These are phyloP conservation scores for Tragelaphus imberbis DNA, from an alignment of 2,113 vertebrate species.

Conservation along the genomic window DNA sequence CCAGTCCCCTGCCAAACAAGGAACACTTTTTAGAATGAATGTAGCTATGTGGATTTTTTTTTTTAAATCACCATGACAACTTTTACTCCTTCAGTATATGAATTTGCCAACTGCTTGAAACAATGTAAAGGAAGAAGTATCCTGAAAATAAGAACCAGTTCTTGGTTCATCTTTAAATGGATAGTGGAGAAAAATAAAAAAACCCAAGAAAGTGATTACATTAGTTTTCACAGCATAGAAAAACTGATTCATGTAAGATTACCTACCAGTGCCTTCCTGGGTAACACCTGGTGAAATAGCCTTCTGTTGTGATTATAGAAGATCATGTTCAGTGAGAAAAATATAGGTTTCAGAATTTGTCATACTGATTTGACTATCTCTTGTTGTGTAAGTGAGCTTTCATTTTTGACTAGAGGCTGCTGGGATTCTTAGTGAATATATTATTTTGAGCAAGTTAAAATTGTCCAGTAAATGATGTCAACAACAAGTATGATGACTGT, in stretches of 20 bases:
- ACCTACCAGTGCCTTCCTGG: background rate
- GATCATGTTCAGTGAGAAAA: slow-evolving; percentile 20
- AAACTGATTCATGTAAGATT: background rate
- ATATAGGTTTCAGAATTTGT: background rate
- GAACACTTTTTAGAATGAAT: background rate
- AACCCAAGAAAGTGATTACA: background rate
- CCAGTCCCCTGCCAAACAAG: background rate
- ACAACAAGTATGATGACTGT: background rate
- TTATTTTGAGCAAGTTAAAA: slow-evolving; percentile 19
- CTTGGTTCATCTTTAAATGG: slow-evolving; percentile 14
- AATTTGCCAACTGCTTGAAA: slow-evolving; percentile 36
- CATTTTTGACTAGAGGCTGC: background rate
- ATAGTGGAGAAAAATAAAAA: slow-evolving; percentile 27
- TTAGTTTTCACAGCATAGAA: background rate
- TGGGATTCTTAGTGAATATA: background rate
- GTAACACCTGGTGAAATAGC: background rate
- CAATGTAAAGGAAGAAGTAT: background rate
- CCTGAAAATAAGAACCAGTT: background rate
- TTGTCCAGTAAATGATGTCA: background rate
- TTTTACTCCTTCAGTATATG: background rate
- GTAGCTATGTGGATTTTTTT: background rate
- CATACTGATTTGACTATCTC: slow-evolving; percentile 30
- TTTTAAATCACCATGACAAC: slow-evolving; percentile 2
- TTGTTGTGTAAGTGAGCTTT: background rate
- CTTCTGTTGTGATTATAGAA: slow-evolving; percentile 1